Evolutionary conservation across 2,797 vertebrate species (phyloP), one percentile per base, ranked within the genome.

Genomic region (Paguma larvata): DNA sequence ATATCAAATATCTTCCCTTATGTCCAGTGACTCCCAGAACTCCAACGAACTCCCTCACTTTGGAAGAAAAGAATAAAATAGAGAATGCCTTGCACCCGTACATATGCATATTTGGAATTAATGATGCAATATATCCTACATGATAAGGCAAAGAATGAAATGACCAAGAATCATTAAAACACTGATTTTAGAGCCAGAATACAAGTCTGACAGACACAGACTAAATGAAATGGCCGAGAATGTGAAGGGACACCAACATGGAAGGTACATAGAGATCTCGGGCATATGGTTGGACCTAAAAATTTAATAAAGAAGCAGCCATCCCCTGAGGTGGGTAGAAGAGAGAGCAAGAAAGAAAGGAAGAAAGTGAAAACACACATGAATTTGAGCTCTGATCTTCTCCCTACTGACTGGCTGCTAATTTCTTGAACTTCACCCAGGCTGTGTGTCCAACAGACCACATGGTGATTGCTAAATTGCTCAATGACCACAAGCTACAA

Each of bases 381-480:
- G 83, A 82, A 91, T 97, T 85, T 94, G 85, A 97, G 82, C 63
- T 96, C 68, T 0, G 96, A 85, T 75, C 73, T 96, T 90, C 68
- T 97, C 97, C 78, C 91, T 96, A 96, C 86, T 97, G 89, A 96
- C 97, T 96, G 92, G 79, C 90, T 97, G 96, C 92, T 97, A 98
- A 98, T 98, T 97, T 98, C 92, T 97, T 98, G 97, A 98, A 98
- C 97, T 98, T 98, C 97, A 97, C 80, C 86, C 68, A 97, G 98
- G 65, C 82, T 65, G 16, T 51, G 67, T 53, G 67, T 94, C 95
- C 97, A 96, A 98, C 94, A 63, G 97, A 98, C 96, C 97, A 97
- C 98, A 97, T 96, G 97, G 97, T 97, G 97, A 98, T 98, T 98
- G 98, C 95, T 97, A 98, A 98, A 98, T 98, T 98, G 97, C 95